Evolutionary conservation across 2,797 vertebrate genomes (phyloP).

Genomic region (Sebastes iracundus): DNA sequence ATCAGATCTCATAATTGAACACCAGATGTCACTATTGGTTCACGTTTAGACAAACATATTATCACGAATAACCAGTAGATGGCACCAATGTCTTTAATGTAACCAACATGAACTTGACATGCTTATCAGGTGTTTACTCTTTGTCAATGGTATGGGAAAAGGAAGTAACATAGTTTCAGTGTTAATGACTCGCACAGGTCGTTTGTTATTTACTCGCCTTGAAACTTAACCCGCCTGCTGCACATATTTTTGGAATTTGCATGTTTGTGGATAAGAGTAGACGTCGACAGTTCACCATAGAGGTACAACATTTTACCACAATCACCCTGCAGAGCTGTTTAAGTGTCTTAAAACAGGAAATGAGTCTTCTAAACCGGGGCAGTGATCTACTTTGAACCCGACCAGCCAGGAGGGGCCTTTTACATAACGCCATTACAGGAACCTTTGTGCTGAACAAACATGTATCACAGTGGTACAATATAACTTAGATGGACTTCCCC

Average conservation of each 20-base stretch:
- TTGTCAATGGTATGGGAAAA: background rate
- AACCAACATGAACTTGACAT: fast-evolving
- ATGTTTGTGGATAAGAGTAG: background rate
- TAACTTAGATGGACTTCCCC: background rate
- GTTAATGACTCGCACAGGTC: background rate
- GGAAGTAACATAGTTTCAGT: background rate
- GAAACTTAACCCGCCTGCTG: background rate
- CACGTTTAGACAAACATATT: background rate
- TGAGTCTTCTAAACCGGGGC: background rate
- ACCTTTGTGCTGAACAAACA: background rate
- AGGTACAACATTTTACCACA: background rate
- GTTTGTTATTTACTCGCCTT: background rate
- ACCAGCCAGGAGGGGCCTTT: background rate
- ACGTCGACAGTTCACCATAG: background rate
- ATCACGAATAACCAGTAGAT: background rate
- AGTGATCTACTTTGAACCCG: background rate
- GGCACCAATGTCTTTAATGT: background rate
- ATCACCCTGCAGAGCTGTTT: background rate
- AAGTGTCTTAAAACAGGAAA: slow-evolving; percentile 38
- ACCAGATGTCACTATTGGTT: slow-evolving; percentile 15
- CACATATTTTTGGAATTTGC: background rate
- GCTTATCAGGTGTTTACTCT: fast-evolving
- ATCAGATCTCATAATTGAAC: background rate
- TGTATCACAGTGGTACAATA: background rate
- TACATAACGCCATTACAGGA: background rate